Conservation (phyloP, 2,797 vertebrate genomes). For the Sebastes jordani region DNA sequence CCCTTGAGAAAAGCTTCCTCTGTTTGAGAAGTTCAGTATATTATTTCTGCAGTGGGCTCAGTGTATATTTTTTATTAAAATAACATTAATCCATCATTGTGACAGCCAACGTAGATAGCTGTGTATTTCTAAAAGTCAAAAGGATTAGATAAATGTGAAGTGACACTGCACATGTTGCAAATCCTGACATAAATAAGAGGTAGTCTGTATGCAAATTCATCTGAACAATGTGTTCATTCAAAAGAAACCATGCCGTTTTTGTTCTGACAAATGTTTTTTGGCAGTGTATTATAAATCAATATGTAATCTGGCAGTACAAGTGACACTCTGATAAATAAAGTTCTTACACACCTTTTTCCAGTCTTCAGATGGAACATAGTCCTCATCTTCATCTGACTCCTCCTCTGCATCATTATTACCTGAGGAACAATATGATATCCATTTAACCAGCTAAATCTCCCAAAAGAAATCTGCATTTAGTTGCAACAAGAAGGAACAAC, state of each 20-base stretch:
- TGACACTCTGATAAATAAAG: background rate
- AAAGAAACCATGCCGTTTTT: background rate
- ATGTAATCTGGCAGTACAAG: background rate
- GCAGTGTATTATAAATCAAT: background rate
- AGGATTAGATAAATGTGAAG: background rate
- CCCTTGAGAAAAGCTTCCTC: background rate
- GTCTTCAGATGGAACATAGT: slow-evolving; percentile 98
- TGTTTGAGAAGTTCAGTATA: background rate
- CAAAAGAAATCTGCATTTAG: background rate
- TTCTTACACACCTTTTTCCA: slow-evolving; percentile 94
- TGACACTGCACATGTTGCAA: background rate
- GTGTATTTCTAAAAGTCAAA: background rate
- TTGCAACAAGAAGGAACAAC: background rate
- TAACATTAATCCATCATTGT: background rate
- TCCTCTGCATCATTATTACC: slow-evolving; percentile 93
- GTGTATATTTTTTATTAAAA: background rate
- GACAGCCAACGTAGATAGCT: background rate
- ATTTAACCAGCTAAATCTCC: background rate
- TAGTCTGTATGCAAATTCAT: background rate
- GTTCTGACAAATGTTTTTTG: background rate
- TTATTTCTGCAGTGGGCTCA: background rate
- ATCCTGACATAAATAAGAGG: background rate
- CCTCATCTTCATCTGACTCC: slow-evolving; percentile 98
- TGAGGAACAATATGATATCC: slow-evolving; percentile 53
- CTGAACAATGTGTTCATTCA: background rate